phyloP scores from a whole-genome alignment of 2,113 vertebrate species.

The Entelurus aequoreus region DNA sequence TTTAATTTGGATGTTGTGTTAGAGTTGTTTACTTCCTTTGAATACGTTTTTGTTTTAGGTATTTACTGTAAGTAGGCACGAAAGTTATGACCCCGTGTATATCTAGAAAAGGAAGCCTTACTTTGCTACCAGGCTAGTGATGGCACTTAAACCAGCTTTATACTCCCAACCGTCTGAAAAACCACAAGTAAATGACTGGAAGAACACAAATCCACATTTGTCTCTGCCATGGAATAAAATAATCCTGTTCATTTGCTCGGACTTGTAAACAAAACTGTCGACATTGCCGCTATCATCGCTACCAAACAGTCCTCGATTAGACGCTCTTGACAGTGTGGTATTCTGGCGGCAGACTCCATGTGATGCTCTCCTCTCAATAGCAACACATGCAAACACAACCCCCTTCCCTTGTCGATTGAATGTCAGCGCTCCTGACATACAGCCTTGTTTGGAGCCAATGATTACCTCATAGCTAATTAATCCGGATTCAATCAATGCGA shows the following conservation, averaged over 20 bases:
- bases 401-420: conserved; percentile 49
- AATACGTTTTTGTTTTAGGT: neutral
- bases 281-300: conserved; percentile 65
- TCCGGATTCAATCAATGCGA: conserved; percentile 72
- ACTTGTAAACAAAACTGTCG: conserved; percentile 83
- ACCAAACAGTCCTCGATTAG: conserved; percentile 76
- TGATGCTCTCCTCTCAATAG: conserved; percentile 10
- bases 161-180: conserved; percentile 29
- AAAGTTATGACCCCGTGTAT: too few relatives aligned
- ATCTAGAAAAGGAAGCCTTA: too few relatives aligned
- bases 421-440: conserved; percentile 65
- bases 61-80: too few relatives aligned
- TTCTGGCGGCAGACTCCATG: conserved; percentile 18
- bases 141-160: conserved; percentile 16
- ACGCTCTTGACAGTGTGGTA: conserved; percentile 60
- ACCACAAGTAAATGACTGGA: conserved; percentile 28
- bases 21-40: conserved; percentile 1
- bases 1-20: too few relatives aligned
- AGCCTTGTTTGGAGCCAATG: conserved; percentile 73
- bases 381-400: conserved; percentile 5
- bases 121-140: neutral
- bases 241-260: conserved; percentile 81
- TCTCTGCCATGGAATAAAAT: conserved; percentile 70
- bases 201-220: conserved; percentile 47
- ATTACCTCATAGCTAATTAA: conserved; percentile 82